Base-by-base conservation (phyloP, 2,113 vertebrate genomes). In the Sarotherodon lohbergeri region DNA sequence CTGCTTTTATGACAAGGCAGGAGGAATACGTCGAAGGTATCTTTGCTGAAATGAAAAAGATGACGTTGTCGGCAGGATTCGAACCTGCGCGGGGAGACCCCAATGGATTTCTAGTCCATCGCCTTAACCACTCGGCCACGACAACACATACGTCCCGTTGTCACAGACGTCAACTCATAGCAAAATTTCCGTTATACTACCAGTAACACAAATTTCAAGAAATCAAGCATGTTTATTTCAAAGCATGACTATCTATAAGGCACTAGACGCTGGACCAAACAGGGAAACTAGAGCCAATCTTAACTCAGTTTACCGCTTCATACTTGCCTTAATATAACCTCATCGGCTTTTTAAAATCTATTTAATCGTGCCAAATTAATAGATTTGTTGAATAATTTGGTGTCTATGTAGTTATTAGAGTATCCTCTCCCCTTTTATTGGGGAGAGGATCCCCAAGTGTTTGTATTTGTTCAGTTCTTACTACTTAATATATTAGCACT, bases 101-200 rank as follows among this genome's bases (percentile, higher is more conserved):
- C 97, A 97, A 97, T 97, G 96, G 97, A 97, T 97, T 97, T 97
- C 97, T 97, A 98, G 97, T 97, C 97, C 97, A 98, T 98, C 97
- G 97, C 98, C 93, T 96, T 95, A 95, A 96, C 95, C 95, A 95
- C 95, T 96, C 94, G 95, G 95, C 95, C 94, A 96, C 92, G 92
- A 95, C 95, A 95, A 95, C 83, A 11, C 0, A 1, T 3, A 19
- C 2, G 0, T 1, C 0, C 1, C 0, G 0, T 0, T 0, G 0
- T 1, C 39, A 9, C 12, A 14, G n/a, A 71, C 2, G 1, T 4
- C 14, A 7, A 73, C 1, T 76, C 6, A 50, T 32, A 4, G 1
- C 9, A 7, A 8, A 19, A 8, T 68, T 14, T 66, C 43, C 0
- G 5, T 4, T 2, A 1, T 29, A 1, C 4, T 29, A 4, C 3